Evolutionary conservation across 2,113 vertebrate species (phyloP).

Genomic region (Proteles cristata): DNA sequence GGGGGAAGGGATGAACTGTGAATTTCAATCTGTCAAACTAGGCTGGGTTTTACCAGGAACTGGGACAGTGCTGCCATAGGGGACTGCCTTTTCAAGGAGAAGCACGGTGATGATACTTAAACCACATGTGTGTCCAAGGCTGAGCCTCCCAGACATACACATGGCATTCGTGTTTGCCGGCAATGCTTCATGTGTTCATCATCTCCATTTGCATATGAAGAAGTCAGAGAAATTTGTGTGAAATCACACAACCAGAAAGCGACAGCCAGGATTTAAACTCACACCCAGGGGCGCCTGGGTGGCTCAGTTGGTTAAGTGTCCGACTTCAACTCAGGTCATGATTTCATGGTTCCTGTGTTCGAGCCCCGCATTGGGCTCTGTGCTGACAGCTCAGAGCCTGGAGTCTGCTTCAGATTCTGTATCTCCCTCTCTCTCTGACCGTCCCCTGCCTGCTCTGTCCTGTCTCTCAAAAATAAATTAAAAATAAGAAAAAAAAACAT

Average conservation of each 20-base stretch:
- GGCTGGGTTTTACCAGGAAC: not conserved
- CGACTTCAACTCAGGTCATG: no score
- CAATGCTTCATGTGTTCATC: fast-evolving
- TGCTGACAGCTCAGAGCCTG: no score
- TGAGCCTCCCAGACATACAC: not conserved
- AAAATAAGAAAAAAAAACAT: no score
- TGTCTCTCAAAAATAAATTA: no score
- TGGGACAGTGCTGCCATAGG: not conserved
- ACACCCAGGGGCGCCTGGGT: not conserved
- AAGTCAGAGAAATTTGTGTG: not conserved
- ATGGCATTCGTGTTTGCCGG: not conserved
- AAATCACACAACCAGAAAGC: not conserved
- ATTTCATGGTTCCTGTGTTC: no score
- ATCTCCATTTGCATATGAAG: not conserved
- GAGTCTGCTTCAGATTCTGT: no score
- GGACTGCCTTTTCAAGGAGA: not conserved
- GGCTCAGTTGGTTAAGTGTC: no score
- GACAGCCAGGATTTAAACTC: not conserved
- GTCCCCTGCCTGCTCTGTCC: no score
- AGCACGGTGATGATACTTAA: fast-evolving
- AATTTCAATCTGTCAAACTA: not conserved
- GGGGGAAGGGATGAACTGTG: not conserved
- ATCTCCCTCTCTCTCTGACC: no score
- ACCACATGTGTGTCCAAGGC: fast-evolving
- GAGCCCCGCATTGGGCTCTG: no score